Evolutionary conservation across 1,140 invertebrate genomes (phyloP).

Genomic region (Frieseomelitta varia): DNA sequence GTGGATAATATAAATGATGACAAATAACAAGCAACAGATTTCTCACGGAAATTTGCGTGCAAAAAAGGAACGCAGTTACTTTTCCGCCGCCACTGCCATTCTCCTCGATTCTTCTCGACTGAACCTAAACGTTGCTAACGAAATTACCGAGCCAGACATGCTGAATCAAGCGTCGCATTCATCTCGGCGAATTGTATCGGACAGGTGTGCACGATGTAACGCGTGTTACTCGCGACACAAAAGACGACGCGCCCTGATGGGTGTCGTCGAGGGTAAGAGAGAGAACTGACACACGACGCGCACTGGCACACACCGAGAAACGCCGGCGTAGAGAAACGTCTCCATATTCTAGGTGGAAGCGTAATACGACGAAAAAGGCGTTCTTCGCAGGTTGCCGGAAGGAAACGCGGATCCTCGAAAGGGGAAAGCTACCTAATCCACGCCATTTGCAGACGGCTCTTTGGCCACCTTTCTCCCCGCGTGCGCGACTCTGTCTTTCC

Average conservation of each 20-base stretch:
- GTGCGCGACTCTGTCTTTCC: conserved; percentile 5
- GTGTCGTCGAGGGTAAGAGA: not conserved
- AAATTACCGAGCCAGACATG: not conserved
- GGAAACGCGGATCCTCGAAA: conserved; percentile 22
- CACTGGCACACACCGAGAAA: not conserved
- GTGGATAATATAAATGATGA: no score
- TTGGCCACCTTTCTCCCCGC: conserved; percentile 18
- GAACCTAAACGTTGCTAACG: not conserved
- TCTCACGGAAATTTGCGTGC: no score
- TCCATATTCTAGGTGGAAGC: not conserved
- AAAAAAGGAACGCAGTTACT: no score
- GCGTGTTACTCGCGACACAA: not conserved
- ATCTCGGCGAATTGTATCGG: not conserved
- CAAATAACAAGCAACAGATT: no score
- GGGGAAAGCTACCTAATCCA: conserved; percentile 45
- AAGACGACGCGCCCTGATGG: conserved; percentile 10
- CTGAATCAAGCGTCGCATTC: not conserved
- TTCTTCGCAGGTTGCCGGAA: conserved; percentile 31
- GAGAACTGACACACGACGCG: not conserved
- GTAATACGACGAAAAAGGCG: conserved; percentile 32
- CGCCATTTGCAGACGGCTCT: conserved; percentile 49
- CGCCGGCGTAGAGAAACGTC: not conserved
- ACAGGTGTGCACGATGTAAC: conserved; percentile 24
- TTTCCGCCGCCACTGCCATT: no score
- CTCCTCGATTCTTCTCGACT: no score